Evolutionary conservation across 2,888 invertebrate species (phyloP), one percentile per base, ranked within the genome.

Genomic region (Drosophila koepferae): DNA sequence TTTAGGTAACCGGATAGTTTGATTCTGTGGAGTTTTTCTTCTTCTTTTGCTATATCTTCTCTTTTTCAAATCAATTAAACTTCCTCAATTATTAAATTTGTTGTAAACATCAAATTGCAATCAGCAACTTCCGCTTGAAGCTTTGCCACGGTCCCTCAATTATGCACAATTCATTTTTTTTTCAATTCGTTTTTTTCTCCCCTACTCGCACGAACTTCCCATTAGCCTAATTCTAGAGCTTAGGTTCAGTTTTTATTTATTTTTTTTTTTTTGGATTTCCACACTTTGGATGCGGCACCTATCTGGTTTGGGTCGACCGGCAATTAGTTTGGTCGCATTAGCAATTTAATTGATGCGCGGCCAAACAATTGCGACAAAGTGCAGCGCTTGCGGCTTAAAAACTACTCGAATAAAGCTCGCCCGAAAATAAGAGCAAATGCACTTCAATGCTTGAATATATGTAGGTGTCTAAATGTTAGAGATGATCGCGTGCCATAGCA

Each of bases 271-370:
- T n/a, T n/a, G n/a, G 36, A 44, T 74, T 72, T 56, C 56, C 44
- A 67, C 63, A 49, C 70, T 59, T 66, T 44, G 41, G 36, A 48
- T 70, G 23, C 43, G 69, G 49, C 59, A 69, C 28, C 49, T 55
- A 55, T 38, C 62, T 7, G 31, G 18, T 31, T 20, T 20, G 34
- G 18, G 14, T 31, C 38, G 16, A 28, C 10, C 14, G 40, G 53
- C 71, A 81, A 85, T 85, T 79, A 77, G 73, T 67, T 62, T 62
- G 68, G 62, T 69, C 63, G 67, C 66, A 60, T 68, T 67, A 77
- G 72, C 54, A 69, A 61, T 75, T 80, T 68, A 81, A 73, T 81
- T 84, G 77, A 78, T 75, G 65, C 75, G 66, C 43, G 51, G 41
- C 34, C 41, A 44, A 67, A 62, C 56, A 43, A 59, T 46, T 64